Percentiles rank a stretch among this genome's conserved stretches.
phyloP scores from a whole-genome alignment of 2,888 invertebrate genomes.

The Spodoptera littoralis region DNA sequence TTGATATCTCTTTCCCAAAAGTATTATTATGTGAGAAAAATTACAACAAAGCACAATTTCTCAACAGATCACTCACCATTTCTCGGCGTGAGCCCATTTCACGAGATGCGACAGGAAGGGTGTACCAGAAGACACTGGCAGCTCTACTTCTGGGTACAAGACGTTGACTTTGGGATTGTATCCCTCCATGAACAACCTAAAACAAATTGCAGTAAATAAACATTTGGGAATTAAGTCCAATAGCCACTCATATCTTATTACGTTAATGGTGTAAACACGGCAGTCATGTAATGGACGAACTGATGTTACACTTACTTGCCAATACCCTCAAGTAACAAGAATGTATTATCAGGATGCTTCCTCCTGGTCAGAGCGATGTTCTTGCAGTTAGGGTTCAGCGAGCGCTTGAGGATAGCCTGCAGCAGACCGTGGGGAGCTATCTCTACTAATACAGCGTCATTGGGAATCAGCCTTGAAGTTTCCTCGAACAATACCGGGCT shows the following conservation, averaged over 20 bases:
- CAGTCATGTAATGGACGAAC: not conserved
- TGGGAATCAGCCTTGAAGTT: constrained; percentile 92
- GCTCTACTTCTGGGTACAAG: constrained; percentile 92
- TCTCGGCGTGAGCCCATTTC: constrained; percentile 93
- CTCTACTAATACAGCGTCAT: constrained; percentile 93
- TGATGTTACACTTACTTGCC: constrained; percentile 68
- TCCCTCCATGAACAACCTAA: constrained; percentile 93
- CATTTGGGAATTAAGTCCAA: no score
- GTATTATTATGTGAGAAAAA: no score
- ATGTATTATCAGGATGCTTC: constrained; percentile 88
- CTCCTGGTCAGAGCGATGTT: constrained; percentile 93
- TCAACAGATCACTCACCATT: constrained; percentile 81
- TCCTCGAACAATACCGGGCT: constrained; percentile 92
- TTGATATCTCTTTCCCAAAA: no score
- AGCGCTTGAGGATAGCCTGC: constrained; percentile 91
- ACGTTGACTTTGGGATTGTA: constrained; percentile 90
- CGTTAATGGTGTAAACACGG: no score
- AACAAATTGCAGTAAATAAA: constrained; percentile 62
- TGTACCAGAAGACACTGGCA: constrained; percentile 95
- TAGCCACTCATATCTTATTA: no score
- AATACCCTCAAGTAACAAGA: constrained; percentile 87
- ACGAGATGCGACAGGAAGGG: constrained; percentile 93
- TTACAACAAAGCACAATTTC: no score
- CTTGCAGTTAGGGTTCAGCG: constrained; percentile 89
- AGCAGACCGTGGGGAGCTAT: constrained; percentile 96